Evolutionary conservation across 2,113 vertebrate genomes (phyloP).

Genomic region (Macrotis lagotis): DNA sequence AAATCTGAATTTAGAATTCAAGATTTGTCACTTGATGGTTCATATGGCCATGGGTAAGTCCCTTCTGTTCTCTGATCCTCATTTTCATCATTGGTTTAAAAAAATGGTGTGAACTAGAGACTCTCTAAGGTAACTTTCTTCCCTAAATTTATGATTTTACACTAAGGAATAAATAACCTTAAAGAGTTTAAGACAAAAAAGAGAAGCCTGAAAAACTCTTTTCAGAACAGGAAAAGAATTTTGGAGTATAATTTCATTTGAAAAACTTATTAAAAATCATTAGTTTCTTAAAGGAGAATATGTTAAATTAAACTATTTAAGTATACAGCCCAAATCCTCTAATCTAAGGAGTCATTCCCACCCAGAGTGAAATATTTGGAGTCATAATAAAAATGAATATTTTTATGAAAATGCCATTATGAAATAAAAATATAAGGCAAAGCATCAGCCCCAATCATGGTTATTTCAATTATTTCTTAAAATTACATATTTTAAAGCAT

Average conservation of each 20-base stretch:
- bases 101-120: background rate
- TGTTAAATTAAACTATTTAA: slow-evolving; percentile 37
- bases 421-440: background rate
- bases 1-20: background rate
- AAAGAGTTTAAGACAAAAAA: background rate
- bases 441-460: background rate
- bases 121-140: background rate
- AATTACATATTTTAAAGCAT: background rate
- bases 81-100: background rate
- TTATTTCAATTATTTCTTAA: background rate
- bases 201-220: background rate
- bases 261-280: slow-evolving; percentile 52
- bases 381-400: background rate
- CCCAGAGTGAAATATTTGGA: background rate
- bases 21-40: background rate
- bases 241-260: slow-evolving; percentile 61
- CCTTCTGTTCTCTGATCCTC: background rate
- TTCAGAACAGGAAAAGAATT: background rate
- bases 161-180: slow-evolving; percentile 11
- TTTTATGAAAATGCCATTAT: background rate
- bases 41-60: background rate
- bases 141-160: background rate
- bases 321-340: background rate
- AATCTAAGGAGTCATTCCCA: slow-evolving; percentile 12
- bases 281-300: slow-evolving; percentile 42